phyloP scores from a whole-genome alignment of 2,888 invertebrate species.

The Ophion slaviceki region DNA sequence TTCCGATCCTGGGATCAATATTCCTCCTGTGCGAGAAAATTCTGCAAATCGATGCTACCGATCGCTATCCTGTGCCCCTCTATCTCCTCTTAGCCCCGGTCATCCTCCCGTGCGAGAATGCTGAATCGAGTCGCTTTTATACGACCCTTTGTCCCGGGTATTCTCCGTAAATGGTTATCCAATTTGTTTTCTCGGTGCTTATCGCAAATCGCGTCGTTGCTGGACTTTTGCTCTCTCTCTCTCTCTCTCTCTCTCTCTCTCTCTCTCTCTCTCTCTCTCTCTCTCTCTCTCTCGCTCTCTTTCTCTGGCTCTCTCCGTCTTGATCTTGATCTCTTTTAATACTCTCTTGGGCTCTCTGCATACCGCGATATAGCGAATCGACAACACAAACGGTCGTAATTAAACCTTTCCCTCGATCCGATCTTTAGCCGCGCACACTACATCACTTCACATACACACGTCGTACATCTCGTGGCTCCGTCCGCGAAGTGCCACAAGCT shows the following conservation, averaged over 20 bases:
- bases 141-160: constrained; percentile 71
- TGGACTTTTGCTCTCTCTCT: constrained; percentile 21
- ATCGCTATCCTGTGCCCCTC: constrained; percentile 24
- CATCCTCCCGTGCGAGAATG: neutral
- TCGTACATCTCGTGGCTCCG: constrained; percentile 12
- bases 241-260: constrained; percentile 12
- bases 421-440: constrained; percentile 30
- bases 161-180: constrained; percentile 74
- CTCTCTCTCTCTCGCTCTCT: constrained; percentile 10
- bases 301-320: constrained; percentile 11
- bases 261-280: constrained; percentile 21
- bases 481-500: neutral
- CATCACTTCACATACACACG: neutral
- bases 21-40: neutral
- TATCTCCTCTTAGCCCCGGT: neutral
- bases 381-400: constrained; percentile 71
- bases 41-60: constrained; percentile 26
- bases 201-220: constrained; percentile 71
- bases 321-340: neutral
- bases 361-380: constrained; percentile 48
- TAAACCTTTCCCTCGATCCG: constrained; percentile 64
- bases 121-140: constrained; percentile 57
- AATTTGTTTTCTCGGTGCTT: constrained; percentile 77
- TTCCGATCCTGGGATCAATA: neutral
- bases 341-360: neutral